These are phyloP conservation scores for Heterotilapia buettikoferi DNA, from an alignment of 2,113 vertebrate genomes.

Conservation along the genomic window DNA sequence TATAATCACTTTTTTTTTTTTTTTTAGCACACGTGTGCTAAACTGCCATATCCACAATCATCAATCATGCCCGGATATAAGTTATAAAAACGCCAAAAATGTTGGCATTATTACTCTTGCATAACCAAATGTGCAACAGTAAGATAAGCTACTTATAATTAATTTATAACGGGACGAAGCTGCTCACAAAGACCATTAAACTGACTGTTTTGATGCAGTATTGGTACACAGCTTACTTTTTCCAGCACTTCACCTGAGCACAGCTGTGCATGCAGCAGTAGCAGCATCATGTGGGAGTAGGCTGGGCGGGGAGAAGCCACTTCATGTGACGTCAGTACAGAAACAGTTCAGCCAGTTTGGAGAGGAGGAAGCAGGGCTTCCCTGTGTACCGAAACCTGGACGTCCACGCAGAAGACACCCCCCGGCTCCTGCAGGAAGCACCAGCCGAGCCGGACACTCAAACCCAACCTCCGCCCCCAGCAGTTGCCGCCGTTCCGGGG, in stretches of 20 bases:
- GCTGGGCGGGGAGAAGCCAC: conserved; percentile 3
- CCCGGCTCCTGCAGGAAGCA: not conserved
- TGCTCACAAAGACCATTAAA: not conserved
- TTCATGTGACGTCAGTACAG: conserved; percentile 24
- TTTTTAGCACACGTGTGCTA: not conserved
- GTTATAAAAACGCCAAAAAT: not conserved
- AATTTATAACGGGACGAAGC: not conserved
- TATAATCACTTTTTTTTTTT: not conserved
- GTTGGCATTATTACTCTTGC: not conserved
- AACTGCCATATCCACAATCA: not conserved
- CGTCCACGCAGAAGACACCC: not conserved
- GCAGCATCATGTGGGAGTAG: not conserved
- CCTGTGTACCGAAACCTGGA: not conserved
- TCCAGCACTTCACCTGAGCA: not conserved
- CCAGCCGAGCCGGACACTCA: not conserved
- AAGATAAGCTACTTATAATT: not conserved
- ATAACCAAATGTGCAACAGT: not conserved
- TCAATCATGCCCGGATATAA: not conserved
- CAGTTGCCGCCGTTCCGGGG: not conserved
- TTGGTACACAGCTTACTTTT: not conserved
- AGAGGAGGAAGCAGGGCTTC: not conserved
- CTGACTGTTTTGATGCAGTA: not conserved
- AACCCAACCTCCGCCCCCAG: not conserved
- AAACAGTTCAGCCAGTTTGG: not conserved
- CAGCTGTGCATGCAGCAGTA: not conserved